Percentiles rank a stretch among this genome's conserved stretches.
Conservation (phyloP, 1,140 invertebrate species). For the Caenorhabditis remanei region DNA sequence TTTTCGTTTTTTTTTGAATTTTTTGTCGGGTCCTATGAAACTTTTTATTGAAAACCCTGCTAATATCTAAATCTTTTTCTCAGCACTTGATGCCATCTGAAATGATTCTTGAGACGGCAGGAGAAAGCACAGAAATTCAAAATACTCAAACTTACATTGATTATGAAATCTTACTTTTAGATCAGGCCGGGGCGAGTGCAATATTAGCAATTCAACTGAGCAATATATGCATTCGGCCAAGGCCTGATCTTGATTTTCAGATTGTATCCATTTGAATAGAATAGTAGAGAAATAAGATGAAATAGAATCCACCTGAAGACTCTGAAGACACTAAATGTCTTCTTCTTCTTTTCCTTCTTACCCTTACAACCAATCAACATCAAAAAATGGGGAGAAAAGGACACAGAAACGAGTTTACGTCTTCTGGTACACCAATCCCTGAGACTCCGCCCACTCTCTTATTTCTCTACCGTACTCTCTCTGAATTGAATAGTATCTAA, state of each 20-base stretch:
- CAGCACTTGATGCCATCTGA: no score
- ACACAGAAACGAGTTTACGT: constrained; percentile 23
- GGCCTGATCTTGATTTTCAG: constrained; percentile 5
- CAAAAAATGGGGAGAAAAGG: constrained; percentile 17
- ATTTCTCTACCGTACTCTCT: not conserved
- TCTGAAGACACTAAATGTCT: not conserved
- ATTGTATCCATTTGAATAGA: not conserved
- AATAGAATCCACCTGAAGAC: not conserved
- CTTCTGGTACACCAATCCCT: not conserved
- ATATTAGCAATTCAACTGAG: constrained; percentile 3
- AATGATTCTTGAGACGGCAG: no score
- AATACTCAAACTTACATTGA: not conserved
- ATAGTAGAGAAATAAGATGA: constrained; percentile 4
- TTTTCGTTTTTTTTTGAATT: not conserved
- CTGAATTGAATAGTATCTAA: not conserved
- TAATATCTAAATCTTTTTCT: no score
- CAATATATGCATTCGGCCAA: constrained; percentile 45
- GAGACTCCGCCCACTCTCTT: constrained; percentile 49
- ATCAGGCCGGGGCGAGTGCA: constrained; percentile 48
- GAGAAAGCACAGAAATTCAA: no score
- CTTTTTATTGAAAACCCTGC: not conserved
- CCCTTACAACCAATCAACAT: not conserved
- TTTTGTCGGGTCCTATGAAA: constrained; percentile 11
- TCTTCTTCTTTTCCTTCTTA: not conserved
- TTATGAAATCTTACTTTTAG: not conserved